phyloP scores from a whole-genome alignment of 2,113 vertebrate genomes.

The Tor tambroides region DNA sequence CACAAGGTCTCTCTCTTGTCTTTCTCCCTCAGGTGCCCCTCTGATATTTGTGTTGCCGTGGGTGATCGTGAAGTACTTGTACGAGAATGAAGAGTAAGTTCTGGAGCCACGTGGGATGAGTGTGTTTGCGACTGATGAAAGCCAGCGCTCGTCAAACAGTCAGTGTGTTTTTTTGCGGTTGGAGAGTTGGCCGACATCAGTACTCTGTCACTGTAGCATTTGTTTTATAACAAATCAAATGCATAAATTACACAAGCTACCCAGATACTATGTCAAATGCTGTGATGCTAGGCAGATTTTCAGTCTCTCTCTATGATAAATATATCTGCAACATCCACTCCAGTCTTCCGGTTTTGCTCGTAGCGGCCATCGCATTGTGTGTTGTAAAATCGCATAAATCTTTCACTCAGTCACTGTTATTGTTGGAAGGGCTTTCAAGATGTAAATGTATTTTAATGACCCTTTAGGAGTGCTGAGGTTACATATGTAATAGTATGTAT shows the following conservation, averaged over 20 bases:
- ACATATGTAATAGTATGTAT: not conserved
- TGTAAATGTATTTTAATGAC: conserved; percentile 28
- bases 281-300: conserved; percentile 40
- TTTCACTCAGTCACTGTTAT: conserved; percentile 7
- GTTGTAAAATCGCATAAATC: conserved; percentile 2
- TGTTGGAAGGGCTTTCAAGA: conserved; percentile 20
- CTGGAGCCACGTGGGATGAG: not conserved
- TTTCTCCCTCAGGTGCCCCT: conserved; percentile 81
- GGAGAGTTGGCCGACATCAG: conserved; percentile 9
- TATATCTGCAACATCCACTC: not conserved
- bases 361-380: not conserved
- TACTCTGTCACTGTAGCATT: conserved; percentile 13
- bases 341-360: not conserved
- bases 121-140: conserved; percentile 23
- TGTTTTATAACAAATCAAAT: conserved; percentile 39
- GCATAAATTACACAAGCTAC: conserved; percentile 21
- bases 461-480: conserved; percentile 2
- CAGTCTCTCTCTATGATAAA: conserved; percentile 16
- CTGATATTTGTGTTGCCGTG: conserved; percentile 91
- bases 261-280: not conserved
- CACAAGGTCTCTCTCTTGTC: conserved; percentile 45
- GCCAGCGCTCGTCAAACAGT: not conserved
- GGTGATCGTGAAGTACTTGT: conserved; percentile 85
- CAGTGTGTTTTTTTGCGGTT: conserved; percentile 9
- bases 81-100: conserved; percentile 94